Percentiles rank a stretch among this genome's conserved stretches.
Evolutionary conservation across 2,888 invertebrate species (phyloP).

Genomic region (Lasiommata megera): DNA sequence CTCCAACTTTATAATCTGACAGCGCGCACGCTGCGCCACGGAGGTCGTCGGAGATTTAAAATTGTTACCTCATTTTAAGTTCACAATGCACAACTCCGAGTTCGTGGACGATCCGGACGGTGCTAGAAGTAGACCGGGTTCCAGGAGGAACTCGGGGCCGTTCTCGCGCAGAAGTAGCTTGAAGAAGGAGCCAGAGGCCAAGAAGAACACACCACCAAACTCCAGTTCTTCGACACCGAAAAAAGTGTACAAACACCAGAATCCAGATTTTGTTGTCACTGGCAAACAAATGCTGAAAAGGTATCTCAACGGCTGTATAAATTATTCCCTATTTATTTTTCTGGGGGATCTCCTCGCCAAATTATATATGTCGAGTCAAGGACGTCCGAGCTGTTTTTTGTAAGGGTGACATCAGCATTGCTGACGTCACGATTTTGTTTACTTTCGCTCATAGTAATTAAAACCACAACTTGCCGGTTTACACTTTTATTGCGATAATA

Average conservation of each 20-base stretch:
- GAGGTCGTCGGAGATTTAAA: too few species aligned
- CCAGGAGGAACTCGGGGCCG: constrained; percentile 57
- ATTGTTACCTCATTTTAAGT: not conserved
- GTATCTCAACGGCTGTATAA: constrained; percentile 34
- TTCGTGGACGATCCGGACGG: constrained; percentile 46
- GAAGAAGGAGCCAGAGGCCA: constrained; percentile 45
- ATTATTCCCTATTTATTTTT: too few species aligned
- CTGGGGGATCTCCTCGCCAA: too few species aligned
- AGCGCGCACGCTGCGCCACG: too few species aligned
- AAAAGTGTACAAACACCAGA: constrained; percentile 45
- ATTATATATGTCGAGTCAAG: too few species aligned
- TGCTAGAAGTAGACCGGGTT: constrained; percentile 46
- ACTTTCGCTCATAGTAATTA: too few species aligned
- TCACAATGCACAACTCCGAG: constrained; percentile 31
- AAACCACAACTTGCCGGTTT: too few species aligned
- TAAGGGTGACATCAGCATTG: too few species aligned
- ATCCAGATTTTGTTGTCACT: constrained; percentile 62
- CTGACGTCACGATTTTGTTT: too few species aligned
- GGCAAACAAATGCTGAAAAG: constrained; percentile 64
- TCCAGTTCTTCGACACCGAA: constrained; percentile 56
- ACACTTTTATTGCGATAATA: too few species aligned
- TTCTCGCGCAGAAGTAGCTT: constrained; percentile 56
- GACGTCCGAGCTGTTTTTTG: too few species aligned
- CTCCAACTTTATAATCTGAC: too few species aligned
- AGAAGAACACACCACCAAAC: constrained; percentile 38